These are phyloP conservation scores for Lethenteron camtschaticum DNA, from an alignment of 2,113 vertebrate species.

Conservation along the genomic window DNA sequence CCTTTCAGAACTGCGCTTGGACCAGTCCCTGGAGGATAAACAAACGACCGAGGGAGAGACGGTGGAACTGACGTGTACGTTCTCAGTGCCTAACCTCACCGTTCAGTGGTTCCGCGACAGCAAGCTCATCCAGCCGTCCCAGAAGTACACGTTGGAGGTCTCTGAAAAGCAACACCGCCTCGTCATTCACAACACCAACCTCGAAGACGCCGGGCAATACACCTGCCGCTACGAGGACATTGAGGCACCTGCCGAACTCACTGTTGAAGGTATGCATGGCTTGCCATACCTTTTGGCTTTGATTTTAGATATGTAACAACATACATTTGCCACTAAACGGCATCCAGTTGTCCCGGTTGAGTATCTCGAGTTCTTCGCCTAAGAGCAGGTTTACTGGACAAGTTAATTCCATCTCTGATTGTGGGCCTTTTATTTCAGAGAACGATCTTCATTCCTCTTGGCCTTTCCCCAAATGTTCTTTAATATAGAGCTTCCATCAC, in stretches of 20 bases:
- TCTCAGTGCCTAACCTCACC: constrained; percentile 67
- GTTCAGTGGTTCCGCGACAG: constrained; percentile 74
- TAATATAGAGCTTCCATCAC: too few relatives aligned
- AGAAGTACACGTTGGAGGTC: constrained; percentile 48
- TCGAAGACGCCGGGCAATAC: constrained; percentile 66
- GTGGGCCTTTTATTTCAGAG: too few relatives aligned
- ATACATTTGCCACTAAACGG: too few relatives aligned
- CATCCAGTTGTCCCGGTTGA: too few relatives aligned
- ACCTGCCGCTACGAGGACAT: constrained; percentile 53
- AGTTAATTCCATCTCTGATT: too few relatives aligned
- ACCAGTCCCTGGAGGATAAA: constrained; percentile 56
- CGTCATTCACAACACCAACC: constrained; percentile 52
- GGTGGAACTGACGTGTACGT: constrained; percentile 58
- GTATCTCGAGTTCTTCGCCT: too few relatives aligned
- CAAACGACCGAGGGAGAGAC: constrained; percentile 69
- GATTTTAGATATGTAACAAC: too few relatives aligned
- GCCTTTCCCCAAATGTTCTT: too few relatives aligned
- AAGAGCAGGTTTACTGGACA: too few relatives aligned
- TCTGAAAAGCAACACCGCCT: constrained; percentile 71
- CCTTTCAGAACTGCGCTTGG: constrained; percentile 47
- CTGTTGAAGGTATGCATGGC: constrained; percentile 54
- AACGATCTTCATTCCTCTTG: too few relatives aligned
- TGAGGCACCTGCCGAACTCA: constrained; percentile 60
- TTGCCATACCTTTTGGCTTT: too few relatives aligned
- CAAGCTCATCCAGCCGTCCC: constrained; percentile 47